A percentile compares a stretch with the other conserved stretches of the same genome.
Conservation (phyloP, 2,113 vertebrate genomes). For the Alces alces region DNA sequence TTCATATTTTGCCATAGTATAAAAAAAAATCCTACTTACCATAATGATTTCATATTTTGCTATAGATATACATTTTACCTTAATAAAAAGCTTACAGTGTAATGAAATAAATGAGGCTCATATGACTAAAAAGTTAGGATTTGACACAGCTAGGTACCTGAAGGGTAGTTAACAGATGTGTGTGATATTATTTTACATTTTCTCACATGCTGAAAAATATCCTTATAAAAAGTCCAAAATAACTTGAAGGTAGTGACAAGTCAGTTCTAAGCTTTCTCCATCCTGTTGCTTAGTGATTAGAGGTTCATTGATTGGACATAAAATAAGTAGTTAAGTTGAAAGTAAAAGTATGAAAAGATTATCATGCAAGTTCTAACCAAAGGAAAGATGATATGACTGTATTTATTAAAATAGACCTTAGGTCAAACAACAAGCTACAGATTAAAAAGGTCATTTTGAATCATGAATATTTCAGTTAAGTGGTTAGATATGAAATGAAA, state of each 20-base stretch:
- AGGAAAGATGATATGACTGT: background rate
- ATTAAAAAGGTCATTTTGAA: background rate
- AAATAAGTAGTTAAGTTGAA: background rate
- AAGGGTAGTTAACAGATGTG: background rate
- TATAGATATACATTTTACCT: background rate
- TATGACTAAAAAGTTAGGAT: background rate
- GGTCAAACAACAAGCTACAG: background rate
- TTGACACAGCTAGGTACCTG: background rate
- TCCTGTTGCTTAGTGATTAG: background rate
- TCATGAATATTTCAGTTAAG: background rate
- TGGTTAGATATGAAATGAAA: background rate
- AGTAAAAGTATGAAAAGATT: background rate
- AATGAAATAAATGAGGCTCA: background rate
- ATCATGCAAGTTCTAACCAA: background rate
- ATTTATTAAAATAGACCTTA: background rate
- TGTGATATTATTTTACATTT: background rate
- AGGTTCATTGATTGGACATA: background rate
- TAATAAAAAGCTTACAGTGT: background rate
- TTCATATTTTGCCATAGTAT: background rate
- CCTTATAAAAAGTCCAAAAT: background rate
- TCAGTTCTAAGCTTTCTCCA: background rate
- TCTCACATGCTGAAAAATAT: background rate
- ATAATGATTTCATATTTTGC: background rate
- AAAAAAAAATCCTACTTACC: background rate
- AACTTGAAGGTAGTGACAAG: background rate